Conservation (phyloP, 2,113 vertebrate genomes). For the Arvicanthis niloticus region DNA sequence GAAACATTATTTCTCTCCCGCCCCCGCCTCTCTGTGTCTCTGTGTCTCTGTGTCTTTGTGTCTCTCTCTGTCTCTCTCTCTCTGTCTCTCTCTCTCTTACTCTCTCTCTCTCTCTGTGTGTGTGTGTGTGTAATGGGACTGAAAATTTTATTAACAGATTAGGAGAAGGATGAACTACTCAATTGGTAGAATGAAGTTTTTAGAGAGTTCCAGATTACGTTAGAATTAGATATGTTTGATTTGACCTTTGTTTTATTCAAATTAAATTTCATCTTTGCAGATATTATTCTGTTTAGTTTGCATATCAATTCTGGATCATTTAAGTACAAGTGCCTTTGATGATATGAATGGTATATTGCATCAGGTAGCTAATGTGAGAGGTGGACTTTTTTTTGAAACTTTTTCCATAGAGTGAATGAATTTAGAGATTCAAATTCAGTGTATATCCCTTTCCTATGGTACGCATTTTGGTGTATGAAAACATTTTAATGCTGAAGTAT, state of each 20-base stretch:
- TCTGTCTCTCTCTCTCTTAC: too few relatives aligned
- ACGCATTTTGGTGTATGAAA: not conserved
- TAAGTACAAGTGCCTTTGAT: not conserved
- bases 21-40: too few relatives aligned
- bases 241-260: not conserved
- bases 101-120: not conserved
- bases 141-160: not conserved
- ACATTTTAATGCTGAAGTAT: not conserved
- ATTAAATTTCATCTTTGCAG: not conserved
- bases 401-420: not conserved
- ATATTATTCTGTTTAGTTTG: not conserved
- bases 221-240: not conserved
- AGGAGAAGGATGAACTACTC: not conserved
- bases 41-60: too few relatives aligned
- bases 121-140: not conserved
- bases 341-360: not conserved
- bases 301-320: not conserved
- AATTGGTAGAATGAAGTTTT: not conserved
- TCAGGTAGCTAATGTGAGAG: not conserved
- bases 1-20: not conserved
- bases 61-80: too few relatives aligned
- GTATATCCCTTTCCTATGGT: not conserved
- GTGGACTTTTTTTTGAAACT: not conserved
- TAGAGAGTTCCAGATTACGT: not conserved
- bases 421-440: not conserved